Percentiles rank a stretch among this genome's conserved stretches.
Conservation (phyloP, 2,888 invertebrate genomes). For the Eupeodes luniger region DNA sequence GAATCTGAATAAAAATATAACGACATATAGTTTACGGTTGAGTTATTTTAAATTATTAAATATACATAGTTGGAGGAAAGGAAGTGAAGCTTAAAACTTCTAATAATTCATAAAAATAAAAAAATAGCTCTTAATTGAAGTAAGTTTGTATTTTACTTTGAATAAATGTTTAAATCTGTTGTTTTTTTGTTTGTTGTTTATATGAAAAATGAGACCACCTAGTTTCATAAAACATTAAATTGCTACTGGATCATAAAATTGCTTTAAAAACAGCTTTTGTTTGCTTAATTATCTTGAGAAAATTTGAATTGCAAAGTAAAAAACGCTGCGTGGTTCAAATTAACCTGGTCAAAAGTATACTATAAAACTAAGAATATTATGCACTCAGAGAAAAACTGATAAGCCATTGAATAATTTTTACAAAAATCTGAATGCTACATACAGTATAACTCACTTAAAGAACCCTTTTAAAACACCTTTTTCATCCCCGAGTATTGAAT, state of each 20-base stretch:
- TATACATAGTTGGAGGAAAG: not conserved
- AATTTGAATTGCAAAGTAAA: conserved; percentile 25
- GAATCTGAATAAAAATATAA: not conserved
- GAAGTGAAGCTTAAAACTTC: conserved; percentile 17
- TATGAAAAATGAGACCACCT: conserved; percentile 14
- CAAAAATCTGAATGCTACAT: no score
- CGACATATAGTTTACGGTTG: conserved; percentile 1
- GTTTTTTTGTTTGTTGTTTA: not conserved
- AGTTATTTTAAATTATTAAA: not conserved
- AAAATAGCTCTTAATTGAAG: not conserved
- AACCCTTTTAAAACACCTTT: no score
- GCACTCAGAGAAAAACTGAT: not conserved
- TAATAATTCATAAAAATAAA: conserved; percentile 4
- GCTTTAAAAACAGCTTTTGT: conserved; percentile 22
- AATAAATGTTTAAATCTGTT: not conserved
- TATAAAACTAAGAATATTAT: not conserved
- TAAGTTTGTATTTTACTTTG: not conserved
- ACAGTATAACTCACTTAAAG: no score
- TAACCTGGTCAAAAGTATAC: not conserved
- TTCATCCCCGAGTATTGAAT: no score
- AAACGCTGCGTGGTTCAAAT: not conserved
- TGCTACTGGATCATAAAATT: conserved; percentile 11
- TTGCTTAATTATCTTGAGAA: conserved; percentile 18
- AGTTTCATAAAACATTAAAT: conserved; percentile 4
- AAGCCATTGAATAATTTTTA: no score